Conservation (phyloP, 2,113 vertebrate species). For the Turdus rufiventris region DNA sequence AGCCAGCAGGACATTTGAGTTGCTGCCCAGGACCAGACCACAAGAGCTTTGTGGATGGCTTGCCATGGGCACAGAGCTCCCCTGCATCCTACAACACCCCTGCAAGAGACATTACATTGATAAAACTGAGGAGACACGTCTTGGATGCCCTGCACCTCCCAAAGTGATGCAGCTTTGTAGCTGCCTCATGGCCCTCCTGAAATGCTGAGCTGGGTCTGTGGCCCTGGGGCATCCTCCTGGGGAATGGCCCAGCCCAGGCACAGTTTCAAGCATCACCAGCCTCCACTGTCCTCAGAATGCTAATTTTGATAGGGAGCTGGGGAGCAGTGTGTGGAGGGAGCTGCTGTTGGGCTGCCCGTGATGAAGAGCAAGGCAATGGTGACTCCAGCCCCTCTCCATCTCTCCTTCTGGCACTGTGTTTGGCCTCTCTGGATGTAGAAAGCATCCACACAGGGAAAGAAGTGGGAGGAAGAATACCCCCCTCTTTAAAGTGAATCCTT, state of each 20-base stretch:
- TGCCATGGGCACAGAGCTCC: neutral
- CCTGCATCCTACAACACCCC: neutral
- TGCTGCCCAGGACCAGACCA: neutral
- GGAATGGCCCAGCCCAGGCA: neutral
- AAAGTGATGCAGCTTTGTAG: rapidly evolving
- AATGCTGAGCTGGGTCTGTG: neutral
- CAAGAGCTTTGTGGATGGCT: neutral
- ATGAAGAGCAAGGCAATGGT: neutral
- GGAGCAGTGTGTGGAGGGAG: neutral
- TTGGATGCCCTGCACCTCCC: rapidly evolving
- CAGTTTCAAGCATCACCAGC: neutral
- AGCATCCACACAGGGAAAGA: neutral
- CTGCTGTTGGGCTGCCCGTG: neutral
- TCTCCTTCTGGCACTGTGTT: neutral
- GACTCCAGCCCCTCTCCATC: neutral
- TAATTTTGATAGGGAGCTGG: neutral
- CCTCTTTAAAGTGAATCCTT: neutral
- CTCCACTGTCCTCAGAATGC: neutral
- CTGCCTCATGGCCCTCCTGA: neutral
- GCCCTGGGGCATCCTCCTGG: neutral
- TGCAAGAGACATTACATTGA: neutral
- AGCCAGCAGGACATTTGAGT: neutral
- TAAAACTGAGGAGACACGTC: neutral
- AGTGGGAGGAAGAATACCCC: neutral
- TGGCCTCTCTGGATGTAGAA: neutral